Evolutionary conservation across 2,797 vertebrate species (phyloP).

Genomic region (Leucoraja ocellata): DNA sequence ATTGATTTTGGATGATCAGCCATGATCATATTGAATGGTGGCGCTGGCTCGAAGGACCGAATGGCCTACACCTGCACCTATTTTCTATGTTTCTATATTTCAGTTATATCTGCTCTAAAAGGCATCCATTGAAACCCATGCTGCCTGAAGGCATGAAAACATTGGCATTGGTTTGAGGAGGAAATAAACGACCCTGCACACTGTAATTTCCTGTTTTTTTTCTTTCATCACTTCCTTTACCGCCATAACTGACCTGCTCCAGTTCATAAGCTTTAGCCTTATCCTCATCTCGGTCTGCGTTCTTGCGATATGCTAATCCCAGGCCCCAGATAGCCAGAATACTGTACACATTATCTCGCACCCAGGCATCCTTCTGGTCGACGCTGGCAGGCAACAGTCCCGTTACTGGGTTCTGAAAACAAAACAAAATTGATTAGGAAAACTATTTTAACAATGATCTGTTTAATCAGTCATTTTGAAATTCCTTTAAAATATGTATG

Average conservation of each 20-base stretch:
- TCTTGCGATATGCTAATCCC: constrained; percentile 97
- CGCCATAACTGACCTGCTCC: constrained; percentile 72
- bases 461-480: not conserved
- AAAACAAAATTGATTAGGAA: not conserved
- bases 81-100: too few species aligned
- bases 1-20: too few species aligned
- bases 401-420: constrained; percentile 80
- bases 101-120: not conserved
- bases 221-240: not conserved
- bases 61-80: too few species aligned
- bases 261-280: constrained; percentile 96
- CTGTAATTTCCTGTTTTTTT: not conserved
- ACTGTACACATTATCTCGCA: constrained; percentile 93
- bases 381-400: constrained; percentile 82
- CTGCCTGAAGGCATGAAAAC: not conserved
- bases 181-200: too few species aligned
- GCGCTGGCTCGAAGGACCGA: too few species aligned
- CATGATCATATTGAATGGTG: too few species aligned
- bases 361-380: constrained; percentile 90
- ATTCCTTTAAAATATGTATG: not conserved
- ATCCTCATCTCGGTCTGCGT: constrained; percentile 91
- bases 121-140: not conserved
- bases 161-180: not conserved
- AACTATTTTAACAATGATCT: not conserved
- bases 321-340: constrained; percentile 92